These are phyloP conservation scores for Anneissia japonica DNA, from an alignment of 35 echinoderm and acorn worm genomes.

Conservation along the genomic window DNA sequence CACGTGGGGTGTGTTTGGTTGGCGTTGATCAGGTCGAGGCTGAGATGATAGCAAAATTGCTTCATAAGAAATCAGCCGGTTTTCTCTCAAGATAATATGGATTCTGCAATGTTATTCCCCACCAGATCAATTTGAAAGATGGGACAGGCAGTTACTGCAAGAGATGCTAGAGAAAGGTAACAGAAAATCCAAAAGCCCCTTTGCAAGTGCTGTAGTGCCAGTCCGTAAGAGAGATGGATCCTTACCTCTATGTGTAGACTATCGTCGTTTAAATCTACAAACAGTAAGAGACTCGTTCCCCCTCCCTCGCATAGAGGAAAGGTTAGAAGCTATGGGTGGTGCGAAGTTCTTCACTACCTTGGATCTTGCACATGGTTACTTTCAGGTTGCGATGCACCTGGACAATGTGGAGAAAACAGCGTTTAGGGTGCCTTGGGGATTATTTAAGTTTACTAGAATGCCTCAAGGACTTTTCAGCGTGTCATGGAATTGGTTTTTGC, in stretches of 20 bases:
- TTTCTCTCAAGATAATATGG: no score
- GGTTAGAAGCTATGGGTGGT: conserved; percentile 34
- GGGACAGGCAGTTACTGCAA: no score
- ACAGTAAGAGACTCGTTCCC: conserved; percentile 7
- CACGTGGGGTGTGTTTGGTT: no score
- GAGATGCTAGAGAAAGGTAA: no score
- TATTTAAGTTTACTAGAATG: conserved; percentile 34
- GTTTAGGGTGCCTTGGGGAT: conserved; percentile 7
- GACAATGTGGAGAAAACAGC: conserved; percentile 15
- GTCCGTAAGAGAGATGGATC: conserved; percentile 32
- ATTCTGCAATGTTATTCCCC: no score
- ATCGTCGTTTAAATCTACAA: conserved; percentile 30
- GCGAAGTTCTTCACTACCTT: conserved; percentile 33
- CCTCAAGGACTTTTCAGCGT: conserved; percentile 35
- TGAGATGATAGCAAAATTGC: no score
- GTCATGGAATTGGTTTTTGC: neutral
- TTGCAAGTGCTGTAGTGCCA: neutral
- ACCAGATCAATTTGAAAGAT: no score
- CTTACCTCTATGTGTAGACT: conserved; percentile 48
- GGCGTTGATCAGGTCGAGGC: no score
- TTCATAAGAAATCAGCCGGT: no score
- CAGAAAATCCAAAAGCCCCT: no score
- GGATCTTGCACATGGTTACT: conserved; percentile 29
- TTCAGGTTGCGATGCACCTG: neutral
- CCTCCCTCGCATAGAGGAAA: conserved; percentile 39